These are phyloP conservation scores for Drosophila pruinosa DNA, from an alignment of 1,140 invertebrate genomes.

Conservation along the genomic window DNA sequence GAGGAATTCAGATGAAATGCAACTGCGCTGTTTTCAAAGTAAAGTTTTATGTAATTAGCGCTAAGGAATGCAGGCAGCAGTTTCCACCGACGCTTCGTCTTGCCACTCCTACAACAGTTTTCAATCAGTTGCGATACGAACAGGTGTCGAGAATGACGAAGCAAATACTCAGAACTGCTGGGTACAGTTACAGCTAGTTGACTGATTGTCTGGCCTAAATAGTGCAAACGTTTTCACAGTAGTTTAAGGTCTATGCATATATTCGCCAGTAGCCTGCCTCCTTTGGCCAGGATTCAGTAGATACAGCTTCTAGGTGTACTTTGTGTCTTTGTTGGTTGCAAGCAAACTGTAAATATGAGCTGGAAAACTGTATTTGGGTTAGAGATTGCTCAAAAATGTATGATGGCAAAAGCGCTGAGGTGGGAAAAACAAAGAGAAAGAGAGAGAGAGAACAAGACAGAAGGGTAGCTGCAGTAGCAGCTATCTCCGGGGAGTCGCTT, in stretches of 20 bases:
- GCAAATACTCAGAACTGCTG: neutral
- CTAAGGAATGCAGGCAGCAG: slow-evolving; percentile 18
- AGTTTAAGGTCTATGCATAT: slow-evolving; percentile 1
- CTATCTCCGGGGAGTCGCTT: slow-evolving; percentile 20
- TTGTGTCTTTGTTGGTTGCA: slow-evolving; percentile 39
- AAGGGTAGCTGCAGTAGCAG: neutral
- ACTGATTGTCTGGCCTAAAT: slow-evolving; percentile 14
- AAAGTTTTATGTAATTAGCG: slow-evolving; percentile 36
- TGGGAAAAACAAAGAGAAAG: neutral
- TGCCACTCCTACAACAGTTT: slow-evolving; percentile 4
- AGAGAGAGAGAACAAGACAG: neutral
- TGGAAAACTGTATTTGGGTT: slow-evolving; percentile 69
- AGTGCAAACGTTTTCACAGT: slow-evolving; percentile 5
- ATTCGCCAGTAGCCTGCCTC: neutral
- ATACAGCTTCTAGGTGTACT: slow-evolving; percentile 29
- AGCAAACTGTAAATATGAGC: slow-evolving; percentile 56
- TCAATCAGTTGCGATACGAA: slow-evolving; percentile 14
- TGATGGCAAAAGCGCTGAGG: slow-evolving; percentile 21
- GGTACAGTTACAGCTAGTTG: slow-evolving; percentile 5
- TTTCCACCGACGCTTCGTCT: neutral
- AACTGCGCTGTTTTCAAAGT: slow-evolving; percentile 27
- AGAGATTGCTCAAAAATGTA: slow-evolving; percentile 74
- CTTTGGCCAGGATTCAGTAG: neutral
- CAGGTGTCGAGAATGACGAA: slow-evolving; percentile 38
- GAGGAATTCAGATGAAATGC: neutral